phyloP scores from a whole-genome alignment of 2,888 invertebrate genomes.

The Cryptosula pallasiana region DNA sequence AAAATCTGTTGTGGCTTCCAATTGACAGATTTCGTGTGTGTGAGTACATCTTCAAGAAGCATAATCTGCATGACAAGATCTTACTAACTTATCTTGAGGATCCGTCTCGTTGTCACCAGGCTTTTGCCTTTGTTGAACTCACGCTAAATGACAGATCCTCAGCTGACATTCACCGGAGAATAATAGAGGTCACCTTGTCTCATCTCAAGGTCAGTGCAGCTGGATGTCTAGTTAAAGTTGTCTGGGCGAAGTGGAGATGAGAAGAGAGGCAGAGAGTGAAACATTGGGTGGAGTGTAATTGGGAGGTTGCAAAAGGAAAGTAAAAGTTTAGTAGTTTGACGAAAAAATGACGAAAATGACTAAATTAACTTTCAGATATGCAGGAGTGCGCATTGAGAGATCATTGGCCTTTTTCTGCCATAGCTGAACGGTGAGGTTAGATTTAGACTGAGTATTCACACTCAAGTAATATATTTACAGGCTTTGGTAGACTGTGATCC shows the following conservation, averaged over 20 bases:
- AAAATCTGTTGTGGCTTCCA: no score
- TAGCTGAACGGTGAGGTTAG: no score
- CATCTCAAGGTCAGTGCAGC: slow-evolving; percentile 41
- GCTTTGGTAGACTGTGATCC: slow-evolving; percentile 3
- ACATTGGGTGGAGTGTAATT: no score
- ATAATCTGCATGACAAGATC: slow-evolving; percentile 20
- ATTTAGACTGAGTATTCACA: no score
- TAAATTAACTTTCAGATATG: no score
- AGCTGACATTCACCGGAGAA: not conserved
- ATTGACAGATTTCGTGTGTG: slow-evolving; percentile 66
- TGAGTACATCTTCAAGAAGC: slow-evolving; percentile 64
- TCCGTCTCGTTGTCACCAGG: slow-evolving; percentile 54
- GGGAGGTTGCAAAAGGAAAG: no score
- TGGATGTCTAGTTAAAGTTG: not conserved
- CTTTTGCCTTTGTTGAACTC: slow-evolving; percentile 57
- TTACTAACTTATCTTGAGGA: slow-evolving; percentile 6
- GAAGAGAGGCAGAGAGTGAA: not conserved
- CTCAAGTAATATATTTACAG: not conserved
- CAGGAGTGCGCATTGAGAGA: no score
- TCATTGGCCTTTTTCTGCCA: no score
- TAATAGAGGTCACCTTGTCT: slow-evolving; percentile 32
- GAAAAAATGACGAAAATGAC: no score
- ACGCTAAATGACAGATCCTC: slow-evolving; percentile 32
- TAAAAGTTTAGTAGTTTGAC: no score
- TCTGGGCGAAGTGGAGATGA: not conserved